Base-by-base conservation (phyloP, 2,888 invertebrate genomes). In the Chesias legatella region DNA sequence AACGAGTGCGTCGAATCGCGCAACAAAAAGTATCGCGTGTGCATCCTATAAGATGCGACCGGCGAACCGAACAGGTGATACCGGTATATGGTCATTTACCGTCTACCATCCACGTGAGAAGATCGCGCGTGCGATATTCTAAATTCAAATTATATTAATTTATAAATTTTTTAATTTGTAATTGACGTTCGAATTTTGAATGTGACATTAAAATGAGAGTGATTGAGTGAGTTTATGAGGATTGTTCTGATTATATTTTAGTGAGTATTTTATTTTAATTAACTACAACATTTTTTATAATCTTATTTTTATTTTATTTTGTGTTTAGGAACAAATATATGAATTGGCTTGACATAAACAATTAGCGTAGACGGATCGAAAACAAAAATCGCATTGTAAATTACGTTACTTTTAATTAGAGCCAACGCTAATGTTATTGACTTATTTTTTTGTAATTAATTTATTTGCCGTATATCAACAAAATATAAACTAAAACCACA, bases 61-160 rank as follows among this genome's bases (percentile, higher is more conserved):
- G 40, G 23, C 26, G 10, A 26, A 48, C 53, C 45, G 13, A 26
- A 56, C 71, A 74, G 76, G 73, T 75, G 76, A 61, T 62, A 56
- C 53, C 51, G 58, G 58, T 68, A 64, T 77, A 64, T 77, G 78
- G 77, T 73, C 82, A 82, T 76, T 83, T 77, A 73, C 68, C 63
- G 72, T 65, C 67, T 62, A 63, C 64, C 68, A 62, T 71, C 69
- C 75, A 65, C 63, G 67, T 69, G 70, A 61, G 63, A 55, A 63
- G 74, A 67, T 63, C 75, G 78, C 75, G 71, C 69, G 64, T 66
- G 68, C 48, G 54, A 6, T 23, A 35, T 29, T 37, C 25, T 8
- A 28, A 38, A 27, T 23, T 31, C 7, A 21, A 31, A 43, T 36
- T 54, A 53, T n/a, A n/a, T n/a, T n/a, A 56, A 53, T 60, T 61